Evolutionary conservation across 1,140 invertebrate genomes (phyloP).

Genomic region (Stratiolaelaps scimitus): DNA sequence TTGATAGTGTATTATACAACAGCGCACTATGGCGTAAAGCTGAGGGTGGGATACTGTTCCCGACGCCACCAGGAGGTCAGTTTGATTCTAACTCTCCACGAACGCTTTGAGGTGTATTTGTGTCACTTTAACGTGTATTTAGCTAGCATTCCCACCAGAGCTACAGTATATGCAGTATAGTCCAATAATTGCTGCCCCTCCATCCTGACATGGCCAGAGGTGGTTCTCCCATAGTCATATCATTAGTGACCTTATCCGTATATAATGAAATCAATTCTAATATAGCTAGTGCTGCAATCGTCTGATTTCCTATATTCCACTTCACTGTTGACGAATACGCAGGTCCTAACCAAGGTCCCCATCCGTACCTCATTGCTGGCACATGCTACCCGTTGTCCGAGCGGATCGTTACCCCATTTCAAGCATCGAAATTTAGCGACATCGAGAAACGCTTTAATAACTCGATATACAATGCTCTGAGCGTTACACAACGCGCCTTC

Average conservation of each 20-base stretch:
- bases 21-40: constrained; percentile 20
- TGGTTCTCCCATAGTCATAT: too few species aligned
- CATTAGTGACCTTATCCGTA: too few species aligned
- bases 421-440: constrained; percentile 18
- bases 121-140: neutral
- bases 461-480: constrained; percentile 24
- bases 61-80: constrained; percentile 4
- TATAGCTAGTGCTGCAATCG: too few species aligned
- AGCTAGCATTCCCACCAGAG: too few species aligned
- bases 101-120: neutral
- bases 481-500: constrained; percentile 17
- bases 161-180: too few species aligned
- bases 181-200: too few species aligned
- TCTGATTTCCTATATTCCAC: neutral
- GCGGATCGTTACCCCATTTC: constrained; percentile 14
- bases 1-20: constrained; percentile 16
- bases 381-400: constrained; percentile 24
- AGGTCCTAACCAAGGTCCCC: constrained; percentile 18
- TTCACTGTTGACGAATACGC: neutral
- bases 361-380: constrained; percentile 19
- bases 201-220: too few species aligned
- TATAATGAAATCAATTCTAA: too few species aligned
- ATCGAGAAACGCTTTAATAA: constrained; percentile 26
- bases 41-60: constrained; percentile 1
- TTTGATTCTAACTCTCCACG: neutral